These are phyloP conservation scores for Epizoanthus illoricatus DNA, from an alignment of 92 coral and sea anemone species.

Conservation along the genomic window DNA sequence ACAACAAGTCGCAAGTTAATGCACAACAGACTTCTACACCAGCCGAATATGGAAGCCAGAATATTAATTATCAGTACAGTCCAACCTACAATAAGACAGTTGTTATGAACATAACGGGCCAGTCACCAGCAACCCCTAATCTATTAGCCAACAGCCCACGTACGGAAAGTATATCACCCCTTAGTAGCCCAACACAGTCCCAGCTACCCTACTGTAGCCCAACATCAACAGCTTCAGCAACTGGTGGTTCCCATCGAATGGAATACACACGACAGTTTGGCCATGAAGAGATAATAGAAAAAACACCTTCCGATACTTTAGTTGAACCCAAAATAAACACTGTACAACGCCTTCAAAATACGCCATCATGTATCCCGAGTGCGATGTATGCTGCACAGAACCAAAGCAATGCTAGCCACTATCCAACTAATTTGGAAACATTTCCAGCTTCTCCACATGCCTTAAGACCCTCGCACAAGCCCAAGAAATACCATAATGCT, in stretches of 20 bases:
- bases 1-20: conserved; percentile 7
- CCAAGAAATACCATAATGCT: not conserved
- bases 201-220: not conserved
- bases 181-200: not conserved
- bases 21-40: not conserved
- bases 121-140: not conserved
- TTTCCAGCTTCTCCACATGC: not conserved
- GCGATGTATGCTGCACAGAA: not conserved
- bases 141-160: not conserved
- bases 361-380: not conserved
- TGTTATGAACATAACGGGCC: not conserved
- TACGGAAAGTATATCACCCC: not conserved
- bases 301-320: not conserved
- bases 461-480: not conserved
- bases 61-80: not conserved
- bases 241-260: conserved; percentile 10
- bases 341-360: not conserved
- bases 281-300: not conserved
- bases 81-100: not conserved
- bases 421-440: not conserved
- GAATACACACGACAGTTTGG: conserved; percentile 21
- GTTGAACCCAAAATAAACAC: not conserved
- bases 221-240: not conserved
- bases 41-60: conserved; percentile 1
- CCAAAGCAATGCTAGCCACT: not conserved